Conservation (phyloP, 2,888 invertebrate genomes). For the Stenurella melanura region DNA sequence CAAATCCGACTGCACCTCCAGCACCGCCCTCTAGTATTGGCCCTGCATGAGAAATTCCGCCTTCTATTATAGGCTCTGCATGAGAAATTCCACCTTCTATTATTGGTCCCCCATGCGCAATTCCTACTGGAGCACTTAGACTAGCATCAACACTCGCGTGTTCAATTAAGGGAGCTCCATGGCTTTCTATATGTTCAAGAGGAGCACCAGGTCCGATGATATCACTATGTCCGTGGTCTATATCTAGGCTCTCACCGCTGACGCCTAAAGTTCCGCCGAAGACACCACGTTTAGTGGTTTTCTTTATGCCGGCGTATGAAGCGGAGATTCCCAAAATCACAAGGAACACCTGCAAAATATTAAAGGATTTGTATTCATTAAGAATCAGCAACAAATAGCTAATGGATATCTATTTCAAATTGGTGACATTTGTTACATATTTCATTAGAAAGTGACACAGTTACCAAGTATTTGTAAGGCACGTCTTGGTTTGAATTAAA, state of each 20-base stretch:
- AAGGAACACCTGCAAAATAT: slow-evolving; percentile 70
- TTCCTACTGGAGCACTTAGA: slow-evolving; percentile 16
- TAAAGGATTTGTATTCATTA: neutral
- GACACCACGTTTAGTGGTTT: slow-evolving; percentile 72
- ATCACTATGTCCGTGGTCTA: slow-evolving; percentile 27
- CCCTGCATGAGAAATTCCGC: neutral
- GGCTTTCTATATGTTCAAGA: neutral
- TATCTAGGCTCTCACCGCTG: slow-evolving; percentile 37
- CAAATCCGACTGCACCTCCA: neutral
- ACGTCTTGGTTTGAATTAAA: no score
- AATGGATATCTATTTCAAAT: neutral
- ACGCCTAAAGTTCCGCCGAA: slow-evolving; percentile 67
- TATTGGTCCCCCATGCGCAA: neutral
- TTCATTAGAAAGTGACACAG: neutral
- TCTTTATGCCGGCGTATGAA: slow-evolving; percentile 69
- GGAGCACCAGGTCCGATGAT: neutral
- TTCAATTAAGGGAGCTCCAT: slow-evolving; percentile 22
- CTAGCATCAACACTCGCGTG: neutral
- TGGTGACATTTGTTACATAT: neutral
- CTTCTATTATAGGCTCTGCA: neutral
- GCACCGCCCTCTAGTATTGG: slow-evolving; percentile 11
- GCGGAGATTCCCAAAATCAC: slow-evolving; percentile 71
- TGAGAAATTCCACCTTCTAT: neutral
- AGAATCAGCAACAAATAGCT: neutral
- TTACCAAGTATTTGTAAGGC: no score